Percentiles rank a stretch among this genome's conserved stretches.
phyloP scores from a whole-genome alignment of 2,888 invertebrate genomes.

The Eucriotettix oculatus region DNA sequence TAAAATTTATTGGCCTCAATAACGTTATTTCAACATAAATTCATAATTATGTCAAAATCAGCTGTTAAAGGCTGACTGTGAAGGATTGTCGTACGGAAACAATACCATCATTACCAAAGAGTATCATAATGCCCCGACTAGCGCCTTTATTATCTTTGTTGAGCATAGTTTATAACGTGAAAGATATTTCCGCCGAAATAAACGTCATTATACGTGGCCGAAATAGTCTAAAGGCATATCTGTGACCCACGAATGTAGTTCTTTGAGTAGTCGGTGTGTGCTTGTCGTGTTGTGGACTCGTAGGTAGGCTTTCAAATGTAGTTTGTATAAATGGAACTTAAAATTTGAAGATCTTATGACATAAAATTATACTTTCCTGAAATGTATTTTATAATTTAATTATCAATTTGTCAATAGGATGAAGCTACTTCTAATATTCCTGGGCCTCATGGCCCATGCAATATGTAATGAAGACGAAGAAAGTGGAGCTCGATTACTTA shows the following conservation, averaged over 20 bases:
- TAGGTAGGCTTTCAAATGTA: no score
- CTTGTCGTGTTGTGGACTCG: background rate
- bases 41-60: no score
- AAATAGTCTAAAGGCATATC: background rate
- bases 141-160: no score
- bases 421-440: slow-evolving; percentile 26
- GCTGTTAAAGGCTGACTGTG: background rate
- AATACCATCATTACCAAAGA: no score
- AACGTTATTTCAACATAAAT: no score
- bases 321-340: background rate
- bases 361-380: no score
- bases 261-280: background rate
- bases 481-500: slow-evolving; percentile 62
- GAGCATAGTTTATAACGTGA: no score
- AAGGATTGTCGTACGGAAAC: background rate
- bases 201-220: no score
- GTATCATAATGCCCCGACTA: no score
- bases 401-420: background rate
- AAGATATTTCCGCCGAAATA: no score
- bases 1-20: background rate
- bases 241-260: background rate
- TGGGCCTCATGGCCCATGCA: slow-evolving; percentile 29
- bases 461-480: slow-evolving; percentile 48
- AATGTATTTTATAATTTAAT: no score
- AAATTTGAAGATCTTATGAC: no score